phyloP scores from a whole-genome alignment of 2,797 vertebrate species.

The Anomalospiza imberbis region DNA sequence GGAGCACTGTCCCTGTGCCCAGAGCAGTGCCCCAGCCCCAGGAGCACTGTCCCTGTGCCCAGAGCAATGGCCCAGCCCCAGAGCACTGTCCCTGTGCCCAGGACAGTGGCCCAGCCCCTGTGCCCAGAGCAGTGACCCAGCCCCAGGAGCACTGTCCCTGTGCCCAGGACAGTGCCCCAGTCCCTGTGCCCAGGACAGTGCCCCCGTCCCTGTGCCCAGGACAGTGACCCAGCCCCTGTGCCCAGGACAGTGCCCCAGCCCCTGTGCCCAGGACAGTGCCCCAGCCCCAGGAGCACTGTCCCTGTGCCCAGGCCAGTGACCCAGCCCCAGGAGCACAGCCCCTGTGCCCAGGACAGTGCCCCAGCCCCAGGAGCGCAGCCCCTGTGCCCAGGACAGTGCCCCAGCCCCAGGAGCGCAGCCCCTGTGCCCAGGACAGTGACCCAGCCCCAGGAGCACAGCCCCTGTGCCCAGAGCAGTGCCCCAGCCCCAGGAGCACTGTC shows the following conservation, averaged over 20 bases:
- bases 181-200: too few relatives aligned
- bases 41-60: background rate
- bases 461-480: too few relatives aligned
- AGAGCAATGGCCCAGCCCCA: background rate
- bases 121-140: background rate
- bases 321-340: too few relatives aligned
- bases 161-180: background rate
- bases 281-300: too few relatives aligned
- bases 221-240: background rate
- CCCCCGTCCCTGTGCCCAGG: background rate
- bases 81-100: too few relatives aligned
- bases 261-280: background rate
- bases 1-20: too few relatives aligned
- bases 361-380: fast-evolving
- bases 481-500: background rate
- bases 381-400: background rate
- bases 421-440: background rate
- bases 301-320: fast-evolving
- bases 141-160: too few relatives aligned
- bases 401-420: too few relatives aligned
- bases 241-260: background rate
- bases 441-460: too few relatives aligned
- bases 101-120: too few relatives aligned
- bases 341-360: background rate
- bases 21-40: background rate